A percentile compares a stretch with the other conserved stretches of the same genome.
These are phyloP conservation scores for Hyppa rectilinea DNA, from an alignment of 2,888 invertebrate species.

Conservation along the genomic window DNA sequence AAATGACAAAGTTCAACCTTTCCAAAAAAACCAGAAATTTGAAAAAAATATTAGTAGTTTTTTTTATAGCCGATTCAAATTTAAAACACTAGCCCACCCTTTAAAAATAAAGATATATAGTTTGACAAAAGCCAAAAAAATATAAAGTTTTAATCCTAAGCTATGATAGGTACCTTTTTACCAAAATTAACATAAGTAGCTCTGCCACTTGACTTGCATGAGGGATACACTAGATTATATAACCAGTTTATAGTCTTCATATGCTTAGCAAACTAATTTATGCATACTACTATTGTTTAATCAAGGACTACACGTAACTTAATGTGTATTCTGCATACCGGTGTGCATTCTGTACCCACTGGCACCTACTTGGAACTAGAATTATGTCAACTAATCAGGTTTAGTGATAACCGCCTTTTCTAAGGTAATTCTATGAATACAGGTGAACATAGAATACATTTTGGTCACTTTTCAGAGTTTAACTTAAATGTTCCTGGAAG, in stretches of 20 bases:
- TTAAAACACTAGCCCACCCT: no score
- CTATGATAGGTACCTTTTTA: not conserved
- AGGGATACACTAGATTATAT: not conserved
- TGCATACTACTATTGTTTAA: conserved; percentile 27
- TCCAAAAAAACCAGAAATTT: no score
- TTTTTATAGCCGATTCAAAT: no score
- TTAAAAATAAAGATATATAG: no score
- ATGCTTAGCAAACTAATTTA: conserved; percentile 11
- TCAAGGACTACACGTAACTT: conserved; percentile 30
- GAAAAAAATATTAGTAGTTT: no score
- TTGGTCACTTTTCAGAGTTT: no score
- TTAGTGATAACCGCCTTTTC: no score
- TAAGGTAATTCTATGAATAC: not conserved
- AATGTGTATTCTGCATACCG: not conserved
- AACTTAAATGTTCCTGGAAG: no score
- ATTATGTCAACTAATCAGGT: no score
- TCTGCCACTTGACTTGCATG: not conserved
- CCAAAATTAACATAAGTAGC: not conserved
- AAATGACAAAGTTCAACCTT: no score
- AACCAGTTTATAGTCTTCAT: conserved; percentile 4
- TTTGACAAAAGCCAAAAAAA: not conserved
- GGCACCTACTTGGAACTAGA: not conserved
- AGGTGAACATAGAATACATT: not conserved
- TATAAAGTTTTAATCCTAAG: not conserved
- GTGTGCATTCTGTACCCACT: not conserved